Conservation (phyloP, 2,888 invertebrate species). For the Tenthredo amoena region DNA sequence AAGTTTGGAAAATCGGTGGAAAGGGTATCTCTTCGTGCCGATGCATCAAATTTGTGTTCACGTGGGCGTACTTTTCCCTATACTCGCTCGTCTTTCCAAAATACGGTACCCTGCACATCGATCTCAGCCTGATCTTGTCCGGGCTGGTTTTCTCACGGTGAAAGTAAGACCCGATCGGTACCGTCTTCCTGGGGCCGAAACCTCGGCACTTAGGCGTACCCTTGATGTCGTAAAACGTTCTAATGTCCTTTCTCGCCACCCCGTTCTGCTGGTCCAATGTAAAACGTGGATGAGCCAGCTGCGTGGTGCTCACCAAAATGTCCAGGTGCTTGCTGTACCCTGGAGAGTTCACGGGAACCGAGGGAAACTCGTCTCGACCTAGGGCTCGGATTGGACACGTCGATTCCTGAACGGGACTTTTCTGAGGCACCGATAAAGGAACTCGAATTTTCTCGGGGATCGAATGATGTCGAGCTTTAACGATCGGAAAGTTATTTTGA, state of each 20-base stretch:
- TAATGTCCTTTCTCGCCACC: constrained; percentile 73
- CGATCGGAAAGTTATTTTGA: background rate
- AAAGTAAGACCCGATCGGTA: constrained; percentile 56
- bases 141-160: constrained; percentile 53
- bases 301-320: constrained; percentile 76
- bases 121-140: constrained; percentile 46
- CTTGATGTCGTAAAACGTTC: constrained; percentile 75
- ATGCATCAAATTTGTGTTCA: background rate
- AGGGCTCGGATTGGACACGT: constrained; percentile 67
- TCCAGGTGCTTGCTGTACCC: constrained; percentile 64
- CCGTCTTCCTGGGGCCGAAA: constrained; percentile 58
- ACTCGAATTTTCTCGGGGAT: constrained; percentile 41
- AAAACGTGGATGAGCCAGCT: constrained; percentile 71
- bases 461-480: constrained; percentile 1
- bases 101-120: constrained; percentile 56
- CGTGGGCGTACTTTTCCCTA: constrained; percentile 50
- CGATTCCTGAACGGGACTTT: constrained; percentile 56
- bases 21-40: constrained; percentile 46
- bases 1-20: constrained; percentile 58
- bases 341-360: constrained; percentile 71
- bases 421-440: constrained; percentile 41
- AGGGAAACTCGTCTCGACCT: constrained; percentile 75
- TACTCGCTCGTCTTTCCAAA: constrained; percentile 60
- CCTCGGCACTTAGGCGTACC: constrained; percentile 59
- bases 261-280: constrained; percentile 68